phyloP scores from a whole-genome alignment of 2,113 vertebrate species.

The Camelus bactrianus region DNA sequence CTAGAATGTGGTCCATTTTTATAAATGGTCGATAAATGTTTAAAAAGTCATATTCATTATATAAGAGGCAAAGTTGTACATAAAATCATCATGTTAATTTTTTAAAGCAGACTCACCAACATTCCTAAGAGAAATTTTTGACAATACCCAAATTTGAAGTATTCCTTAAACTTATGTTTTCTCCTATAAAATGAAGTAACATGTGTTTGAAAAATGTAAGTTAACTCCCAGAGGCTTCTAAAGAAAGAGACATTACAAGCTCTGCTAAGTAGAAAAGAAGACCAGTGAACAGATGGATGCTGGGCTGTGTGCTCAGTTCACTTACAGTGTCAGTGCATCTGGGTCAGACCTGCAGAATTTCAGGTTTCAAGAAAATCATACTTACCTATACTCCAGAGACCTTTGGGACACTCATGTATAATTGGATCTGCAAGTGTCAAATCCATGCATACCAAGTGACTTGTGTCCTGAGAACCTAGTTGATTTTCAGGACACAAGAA shows the following conservation, averaged over 20 bases:
- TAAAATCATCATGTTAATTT: conserved; percentile 3
- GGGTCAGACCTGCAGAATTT: not conserved
- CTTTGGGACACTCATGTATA: not conserved
- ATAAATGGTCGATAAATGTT: conserved; percentile 1
- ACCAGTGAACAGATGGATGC: not conserved
- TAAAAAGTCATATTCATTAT: conserved; percentile 11
- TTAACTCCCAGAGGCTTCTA: not conserved
- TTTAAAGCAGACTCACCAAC: not conserved
- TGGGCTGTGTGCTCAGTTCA: not conserved
- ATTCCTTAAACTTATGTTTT: not conserved
- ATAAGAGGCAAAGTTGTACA: not conserved
- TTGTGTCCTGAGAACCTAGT: not conserved
- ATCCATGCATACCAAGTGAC: not conserved
- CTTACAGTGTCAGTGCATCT: not conserved
- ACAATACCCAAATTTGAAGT: conserved; percentile 21
- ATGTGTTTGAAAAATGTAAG: conserved; percentile 11
- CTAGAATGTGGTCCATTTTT: conserved; percentile 37
- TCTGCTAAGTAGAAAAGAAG: not conserved
- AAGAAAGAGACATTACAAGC: not conserved
- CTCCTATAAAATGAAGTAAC: not conserved
- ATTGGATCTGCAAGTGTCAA: not conserved
- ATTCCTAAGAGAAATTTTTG: not conserved
- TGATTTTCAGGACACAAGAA: too few relatives aligned
- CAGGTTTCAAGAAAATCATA: not conserved
- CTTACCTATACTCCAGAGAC: not conserved